Conservation (phyloP, 2,888 invertebrate genomes). For the Trimorus sp. region DNA sequence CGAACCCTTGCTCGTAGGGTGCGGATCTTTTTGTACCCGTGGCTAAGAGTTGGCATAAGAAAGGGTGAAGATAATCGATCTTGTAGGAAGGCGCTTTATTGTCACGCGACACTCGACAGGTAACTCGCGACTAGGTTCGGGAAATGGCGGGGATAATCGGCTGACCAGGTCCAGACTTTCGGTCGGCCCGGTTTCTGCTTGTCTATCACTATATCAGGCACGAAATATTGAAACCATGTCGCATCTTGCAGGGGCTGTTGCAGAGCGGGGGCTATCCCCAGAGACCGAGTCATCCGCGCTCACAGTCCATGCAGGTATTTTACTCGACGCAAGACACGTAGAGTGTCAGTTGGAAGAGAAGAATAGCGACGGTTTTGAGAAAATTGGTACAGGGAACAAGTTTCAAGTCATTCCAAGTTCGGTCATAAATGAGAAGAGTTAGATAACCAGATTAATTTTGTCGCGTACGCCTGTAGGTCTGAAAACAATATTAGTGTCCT, state of each 20-base stretch:
- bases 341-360: slow-evolving; percentile 49
- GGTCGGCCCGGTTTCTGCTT: background rate
- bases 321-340: slow-evolving; percentile 58
- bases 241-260: slow-evolving; percentile 79
- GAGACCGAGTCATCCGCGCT: slow-evolving; percentile 73
- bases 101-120: slow-evolving; percentile 15
- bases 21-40: slow-evolving; percentile 51
- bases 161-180: too few species aligned
- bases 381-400: background rate
- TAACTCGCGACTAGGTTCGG: too few species aligned
- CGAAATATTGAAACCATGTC: slow-evolving; percentile 46
- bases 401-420: too few species aligned
- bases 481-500: too few species aligned
- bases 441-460: too few species aligned
- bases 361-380: slow-evolving; percentile 29
- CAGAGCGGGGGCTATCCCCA: slow-evolving; percentile 78
- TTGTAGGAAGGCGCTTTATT: slow-evolving; percentile 34
- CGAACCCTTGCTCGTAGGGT: slow-evolving; percentile 68
- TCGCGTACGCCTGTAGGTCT: too few species aligned
- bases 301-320: slow-evolving; percentile 79
- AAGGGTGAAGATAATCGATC: slow-evolving; percentile 68
- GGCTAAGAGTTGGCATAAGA: slow-evolving; percentile 51
- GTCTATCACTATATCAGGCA: slow-evolving; percentile 31
- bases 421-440: too few species aligned
- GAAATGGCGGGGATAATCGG: too few species aligned